A percentile compares a stretch with the other conserved stretches of the same genome.
Evolutionary conservation across 2,888 invertebrate species (phyloP).

Genomic region (Cenopis cana): DNA sequence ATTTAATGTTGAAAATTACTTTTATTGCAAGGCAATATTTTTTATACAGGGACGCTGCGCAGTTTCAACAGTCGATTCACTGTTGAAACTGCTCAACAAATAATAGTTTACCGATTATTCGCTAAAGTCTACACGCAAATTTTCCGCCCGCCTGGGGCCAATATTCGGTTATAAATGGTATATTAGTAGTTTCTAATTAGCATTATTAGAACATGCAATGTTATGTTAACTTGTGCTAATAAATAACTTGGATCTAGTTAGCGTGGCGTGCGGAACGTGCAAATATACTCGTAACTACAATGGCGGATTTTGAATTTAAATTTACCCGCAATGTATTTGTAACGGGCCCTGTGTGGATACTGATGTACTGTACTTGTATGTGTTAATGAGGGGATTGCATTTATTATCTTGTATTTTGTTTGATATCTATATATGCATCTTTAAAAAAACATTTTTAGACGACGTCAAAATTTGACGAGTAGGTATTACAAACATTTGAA

Average conservation of each 20-base stretch:
- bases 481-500: slow-evolving; percentile 13
- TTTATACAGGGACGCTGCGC: slow-evolving; percentile 10
- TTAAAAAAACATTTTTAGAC: background rate
- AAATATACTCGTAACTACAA: slow-evolving; percentile 37
- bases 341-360: slow-evolving; percentile 8
- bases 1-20: background rate
- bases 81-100: slow-evolving; percentile 59
- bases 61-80: slow-evolving; percentile 18
- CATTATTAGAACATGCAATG: slow-evolving; percentile 48
- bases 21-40: background rate
- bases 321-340: slow-evolving; percentile 25
- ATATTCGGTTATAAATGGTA: slow-evolving; percentile 45
- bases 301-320: slow-evolving; percentile 42
- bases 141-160: slow-evolving; percentile 44
- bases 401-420: background rate
- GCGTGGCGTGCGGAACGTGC: slow-evolving; percentile 36
- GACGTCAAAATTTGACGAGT: background rate
- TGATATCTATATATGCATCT: background rate
- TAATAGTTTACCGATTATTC: slow-evolving; percentile 64
- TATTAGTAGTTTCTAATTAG: slow-evolving; percentile 48
- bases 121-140: slow-evolving; percentile 55
- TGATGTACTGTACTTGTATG: slow-evolving; percentile 7
- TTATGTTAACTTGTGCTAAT: slow-evolving; percentile 41
- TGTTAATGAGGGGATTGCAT: slow-evolving; percentile 1
- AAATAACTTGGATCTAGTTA: slow-evolving; percentile 41